A percentile compares a stretch with the other conserved stretches of the same genome.
These are phyloP conservation scores for Myiotriccus ornatus DNA, from an alignment of 2,797 vertebrate genomes.

Conservation along the genomic window DNA sequence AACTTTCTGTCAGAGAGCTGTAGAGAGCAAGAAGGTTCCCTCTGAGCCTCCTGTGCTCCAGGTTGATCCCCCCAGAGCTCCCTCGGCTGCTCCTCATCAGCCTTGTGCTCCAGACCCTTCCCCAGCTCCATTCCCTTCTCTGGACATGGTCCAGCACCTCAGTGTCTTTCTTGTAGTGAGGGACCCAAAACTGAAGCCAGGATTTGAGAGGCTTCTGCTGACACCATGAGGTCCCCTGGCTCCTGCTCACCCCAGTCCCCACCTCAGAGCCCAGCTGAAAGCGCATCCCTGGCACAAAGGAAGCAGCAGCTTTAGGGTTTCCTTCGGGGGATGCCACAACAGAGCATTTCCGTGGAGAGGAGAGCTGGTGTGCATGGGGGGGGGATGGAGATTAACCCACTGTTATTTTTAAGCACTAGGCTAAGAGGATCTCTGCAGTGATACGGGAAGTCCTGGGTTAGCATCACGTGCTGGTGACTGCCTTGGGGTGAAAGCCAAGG, in stretches of 20 bases:
- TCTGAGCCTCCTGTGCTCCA: not conserved
- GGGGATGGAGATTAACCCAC: not conserved
- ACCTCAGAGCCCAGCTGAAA: not conserved
- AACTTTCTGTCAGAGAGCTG: not conserved
- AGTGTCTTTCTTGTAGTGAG: not conserved
- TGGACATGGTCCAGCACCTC: not conserved
- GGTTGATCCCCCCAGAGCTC: not conserved
- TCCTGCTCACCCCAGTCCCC: not conserved
- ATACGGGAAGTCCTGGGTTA: constrained; percentile 5
- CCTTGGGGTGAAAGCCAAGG: not conserved
- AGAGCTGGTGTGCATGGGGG: not conserved
- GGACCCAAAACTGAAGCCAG: not conserved
- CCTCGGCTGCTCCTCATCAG: not conserved
- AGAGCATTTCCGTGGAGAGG: not conserved
- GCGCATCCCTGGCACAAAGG: not conserved
- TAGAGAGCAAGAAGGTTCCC: not conserved
- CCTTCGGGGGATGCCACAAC: not conserved
- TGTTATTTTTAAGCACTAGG: constrained; percentile 55
- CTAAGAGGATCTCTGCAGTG: constrained; percentile 29
- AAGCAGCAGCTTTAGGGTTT: not conserved
- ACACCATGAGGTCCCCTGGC: accelerated
- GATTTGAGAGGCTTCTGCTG: not conserved
- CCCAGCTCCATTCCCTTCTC: not conserved
- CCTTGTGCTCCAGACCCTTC: not conserved
- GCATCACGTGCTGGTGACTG: not conserved